These are phyloP conservation scores for Brachyhypopomus gauderio DNA, from an alignment of 2,113 vertebrate species.

Conservation along the genomic window DNA sequence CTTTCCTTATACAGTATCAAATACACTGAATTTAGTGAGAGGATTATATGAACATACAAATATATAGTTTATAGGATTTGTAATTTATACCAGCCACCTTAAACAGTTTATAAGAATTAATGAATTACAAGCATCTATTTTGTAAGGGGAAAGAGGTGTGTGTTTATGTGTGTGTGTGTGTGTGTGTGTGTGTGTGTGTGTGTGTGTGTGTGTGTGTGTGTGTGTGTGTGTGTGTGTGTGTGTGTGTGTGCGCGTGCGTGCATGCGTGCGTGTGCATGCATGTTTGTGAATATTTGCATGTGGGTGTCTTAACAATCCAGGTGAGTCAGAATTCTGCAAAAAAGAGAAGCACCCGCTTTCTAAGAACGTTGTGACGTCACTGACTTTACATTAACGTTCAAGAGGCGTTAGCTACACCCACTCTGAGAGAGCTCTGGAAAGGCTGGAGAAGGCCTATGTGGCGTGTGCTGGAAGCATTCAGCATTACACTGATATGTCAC, in stretches of 20 bases:
- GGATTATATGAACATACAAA: too few species aligned
- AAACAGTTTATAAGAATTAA: background rate
- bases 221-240: too few species aligned
- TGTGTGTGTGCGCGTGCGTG: background rate
- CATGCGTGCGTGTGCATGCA: background rate
- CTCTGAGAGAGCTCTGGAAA: background rate
- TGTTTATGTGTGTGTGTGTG: background rate
- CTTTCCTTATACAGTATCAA: too few species aligned
- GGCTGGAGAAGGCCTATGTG: background rate
- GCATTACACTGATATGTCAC: too few species aligned
- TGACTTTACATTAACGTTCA: background rate
- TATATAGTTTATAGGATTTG: too few species aligned
- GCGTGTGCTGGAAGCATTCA: too few species aligned
- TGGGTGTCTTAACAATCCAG: background rate
- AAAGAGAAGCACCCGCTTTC: background rate
- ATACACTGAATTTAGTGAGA: too few species aligned
- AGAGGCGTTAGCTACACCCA: background rate
- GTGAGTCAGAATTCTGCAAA: slow-evolving; percentile 13
- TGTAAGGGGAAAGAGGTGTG: background rate
- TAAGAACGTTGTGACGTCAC: background rate
- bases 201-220: too few species aligned
- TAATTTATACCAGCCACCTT: too few species aligned
- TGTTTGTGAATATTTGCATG: too few species aligned
- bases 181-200: background rate
- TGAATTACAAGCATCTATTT: background rate